Base-by-base conservation (phyloP, 2,888 invertebrate species). In the Orthosia gracilis region DNA sequence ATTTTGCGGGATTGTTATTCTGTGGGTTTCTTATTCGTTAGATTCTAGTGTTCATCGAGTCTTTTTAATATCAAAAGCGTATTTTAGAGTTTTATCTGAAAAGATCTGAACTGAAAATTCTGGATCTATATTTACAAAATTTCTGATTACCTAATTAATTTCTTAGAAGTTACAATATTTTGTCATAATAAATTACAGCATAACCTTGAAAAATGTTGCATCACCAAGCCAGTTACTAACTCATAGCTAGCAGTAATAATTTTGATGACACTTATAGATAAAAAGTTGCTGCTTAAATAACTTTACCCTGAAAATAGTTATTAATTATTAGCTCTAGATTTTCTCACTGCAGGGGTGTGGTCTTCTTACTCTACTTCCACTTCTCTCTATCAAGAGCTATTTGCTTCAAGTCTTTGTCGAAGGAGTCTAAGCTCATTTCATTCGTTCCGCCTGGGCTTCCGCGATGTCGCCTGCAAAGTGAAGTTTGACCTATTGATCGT, bases 121-220 rank as follows among this genome's bases (percentile, higher is more conserved):
- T 31, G 31, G 31, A 5, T 31, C 7, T 31, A 7, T 21, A 4
- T 21, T n/a, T 21, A 21, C 21, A 4, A 11, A 21, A 54, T n/a
- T 17, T 58, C 11, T 2, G 26, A 21, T 13, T 59, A 23, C 15
- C 0, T 52, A 0, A 15, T 47, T 15, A 1, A 31, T 55, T 73
- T 49, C 62, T 23, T n/a, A 54, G 47, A 61, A 55, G 23, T 49
- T 9, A 17, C 47, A 47, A n/a, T 50, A 40, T 68, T 67, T 70
- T 59, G 40, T 72, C 52, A 18, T 52, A 12, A n/a, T 61, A 47
- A 23, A 15, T 47, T 15, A 61, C 47, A 47, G 9, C 5, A 72
- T 17, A n/a, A 31, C 23, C 2, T n/a, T 26, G 23, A 3, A 61
- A 62, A 40, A 17, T 49, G 15, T 62, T n/a, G 11, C 40, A 57